Conservation (phyloP, 1,140 invertebrate genomes). For the Bombus cullumanus region DNA sequence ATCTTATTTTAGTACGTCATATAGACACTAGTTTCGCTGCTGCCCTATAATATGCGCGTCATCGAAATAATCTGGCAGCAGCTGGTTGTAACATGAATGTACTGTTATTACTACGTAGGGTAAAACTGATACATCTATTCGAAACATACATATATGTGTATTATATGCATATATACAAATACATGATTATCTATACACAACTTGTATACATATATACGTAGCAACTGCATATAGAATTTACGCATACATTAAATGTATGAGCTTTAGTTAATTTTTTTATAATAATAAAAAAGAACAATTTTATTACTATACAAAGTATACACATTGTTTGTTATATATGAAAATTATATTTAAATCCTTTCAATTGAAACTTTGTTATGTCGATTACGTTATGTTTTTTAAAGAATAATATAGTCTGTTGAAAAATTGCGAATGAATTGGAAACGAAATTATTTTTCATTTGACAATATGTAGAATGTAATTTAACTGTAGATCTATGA, state of each 20-base stretch:
- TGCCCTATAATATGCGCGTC: constrained; percentile 40
- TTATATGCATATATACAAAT: neutral
- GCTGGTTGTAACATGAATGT: constrained; percentile 35
- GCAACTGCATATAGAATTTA: neutral
- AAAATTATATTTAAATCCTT: neutral
- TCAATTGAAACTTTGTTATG: neutral
- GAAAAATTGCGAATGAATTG: neutral
- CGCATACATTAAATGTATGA: neutral
- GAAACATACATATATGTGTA: constrained; percentile 1
- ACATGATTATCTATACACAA: neutral
- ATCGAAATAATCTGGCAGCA: constrained; percentile 44
- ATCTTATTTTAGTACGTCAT: constrained; percentile 60
- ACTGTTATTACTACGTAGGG: constrained; percentile 25
- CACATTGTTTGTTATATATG: neutral
- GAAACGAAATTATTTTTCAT: neutral
- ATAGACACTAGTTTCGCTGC: constrained; percentile 33
- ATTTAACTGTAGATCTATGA: neutral
- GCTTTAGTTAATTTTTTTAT: neutral
- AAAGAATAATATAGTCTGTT: neutral
- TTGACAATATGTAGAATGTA: neutral
- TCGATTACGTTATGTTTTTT: neutral
- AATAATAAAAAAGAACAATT: neutral
- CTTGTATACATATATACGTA: neutral
- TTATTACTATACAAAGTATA: neutral
- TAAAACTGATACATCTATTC: constrained; percentile 13